Percentiles rank a stretch among this genome's conserved stretches.
These are phyloP conservation scores for Melanotaenia nigrans DNA, from an alignment of 2,797 vertebrate genomes.

Conservation along the genomic window DNA sequence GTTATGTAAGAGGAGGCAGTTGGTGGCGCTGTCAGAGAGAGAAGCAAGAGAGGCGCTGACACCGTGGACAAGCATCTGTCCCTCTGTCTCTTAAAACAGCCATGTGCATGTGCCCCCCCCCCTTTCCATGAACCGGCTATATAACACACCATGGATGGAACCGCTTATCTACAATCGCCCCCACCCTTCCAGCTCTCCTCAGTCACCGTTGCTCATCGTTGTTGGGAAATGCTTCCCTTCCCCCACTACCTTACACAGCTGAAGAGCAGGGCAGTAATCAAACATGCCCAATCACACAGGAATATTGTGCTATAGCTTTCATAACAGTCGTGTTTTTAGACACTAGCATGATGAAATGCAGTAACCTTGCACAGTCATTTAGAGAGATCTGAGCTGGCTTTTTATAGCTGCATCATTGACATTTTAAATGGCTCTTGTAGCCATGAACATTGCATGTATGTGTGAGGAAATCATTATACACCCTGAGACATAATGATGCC, in stretches of 20 bases:
- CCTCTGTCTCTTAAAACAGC: constrained; percentile 53
- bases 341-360: constrained; percentile 26
- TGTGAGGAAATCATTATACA: constrained; percentile 53
- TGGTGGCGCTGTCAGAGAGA: constrained; percentile 77
- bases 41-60: constrained; percentile 67
- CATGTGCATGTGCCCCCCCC: constrained; percentile 25
- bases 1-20: constrained; percentile 85
- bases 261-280: constrained; percentile 57
- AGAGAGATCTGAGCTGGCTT: constrained; percentile 26
- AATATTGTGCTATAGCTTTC: constrained; percentile 38
- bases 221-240: constrained; percentile 66
- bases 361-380: constrained; percentile 50
- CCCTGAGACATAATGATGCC: constrained; percentile 25
- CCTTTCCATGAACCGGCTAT: constrained; percentile 32
- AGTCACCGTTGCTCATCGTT: constrained; percentile 69
- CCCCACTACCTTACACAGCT: constrained; percentile 63
- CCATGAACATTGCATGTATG: constrained; percentile 41
- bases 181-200: constrained; percentile 42
- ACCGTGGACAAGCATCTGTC: constrained; percentile 78
- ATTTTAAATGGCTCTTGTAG: constrained; percentile 53
- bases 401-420: constrained; percentile 51
- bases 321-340: constrained; percentile 39
- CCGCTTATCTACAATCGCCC: constrained; percentile 33
- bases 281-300: constrained; percentile 48
- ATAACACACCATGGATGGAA: constrained; percentile 27